These are phyloP conservation scores for Oryctes rhinoceros DNA, from an alignment of 1,140 invertebrate genomes.

Conservation along the genomic window DNA sequence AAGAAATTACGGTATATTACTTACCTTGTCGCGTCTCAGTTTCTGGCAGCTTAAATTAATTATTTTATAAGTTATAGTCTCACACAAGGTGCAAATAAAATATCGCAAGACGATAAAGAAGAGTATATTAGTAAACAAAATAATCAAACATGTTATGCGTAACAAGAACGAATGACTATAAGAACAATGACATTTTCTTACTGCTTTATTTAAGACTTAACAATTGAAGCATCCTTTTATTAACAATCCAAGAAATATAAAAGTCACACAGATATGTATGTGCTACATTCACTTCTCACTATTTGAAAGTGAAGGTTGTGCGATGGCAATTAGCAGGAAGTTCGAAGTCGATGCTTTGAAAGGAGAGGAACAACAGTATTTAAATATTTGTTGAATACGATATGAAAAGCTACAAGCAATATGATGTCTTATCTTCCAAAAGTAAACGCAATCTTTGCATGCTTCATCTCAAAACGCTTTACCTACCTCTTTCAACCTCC, in stretches of 20 bases:
- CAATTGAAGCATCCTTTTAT: not conserved
- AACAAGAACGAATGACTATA: not conserved
- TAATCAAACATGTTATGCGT: conserved; percentile 1
- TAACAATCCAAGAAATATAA: no score
- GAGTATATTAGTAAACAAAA: conserved; percentile 23
- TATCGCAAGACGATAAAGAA: not conserved
- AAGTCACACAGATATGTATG: not conserved
- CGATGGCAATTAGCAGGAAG: no score
- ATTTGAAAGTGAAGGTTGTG: no score
- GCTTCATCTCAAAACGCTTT: conserved; percentile 52
- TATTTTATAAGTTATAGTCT: not conserved
- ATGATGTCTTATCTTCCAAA: not conserved
- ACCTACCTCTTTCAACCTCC: conserved; percentile 62
- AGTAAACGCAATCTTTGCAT: conserved; percentile 52
- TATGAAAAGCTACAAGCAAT: not conserved
- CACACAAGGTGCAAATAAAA: conserved; percentile 13
- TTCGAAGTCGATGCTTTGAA: no score
- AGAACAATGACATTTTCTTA: not conserved
- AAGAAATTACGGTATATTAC: not conserved
- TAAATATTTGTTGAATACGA: not conserved
- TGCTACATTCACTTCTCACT: not conserved
- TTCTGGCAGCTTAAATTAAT: not conserved
- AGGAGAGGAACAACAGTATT: no score
- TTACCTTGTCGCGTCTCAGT: not conserved
- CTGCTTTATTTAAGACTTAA: not conserved